phyloP scores from a whole-genome alignment of 2,797 vertebrate species.

The Odontamblyopus lacepedii region DNA sequence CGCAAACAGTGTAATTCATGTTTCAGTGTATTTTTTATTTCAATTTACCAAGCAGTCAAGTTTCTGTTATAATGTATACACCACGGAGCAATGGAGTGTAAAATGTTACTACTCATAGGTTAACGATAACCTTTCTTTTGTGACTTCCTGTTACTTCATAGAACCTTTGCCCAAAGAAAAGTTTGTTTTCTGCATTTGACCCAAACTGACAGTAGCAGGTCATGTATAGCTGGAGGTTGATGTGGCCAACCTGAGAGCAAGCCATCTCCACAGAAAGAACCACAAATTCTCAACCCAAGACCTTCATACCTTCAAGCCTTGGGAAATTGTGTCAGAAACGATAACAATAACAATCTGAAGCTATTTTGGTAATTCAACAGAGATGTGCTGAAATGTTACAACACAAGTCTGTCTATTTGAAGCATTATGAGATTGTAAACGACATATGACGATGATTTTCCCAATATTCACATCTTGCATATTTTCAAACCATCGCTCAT shows the following conservation, averaged over 20 bases:
- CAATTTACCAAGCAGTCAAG: not conserved
- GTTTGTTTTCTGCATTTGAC: not conserved
- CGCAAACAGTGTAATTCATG: conserved; percentile 25
- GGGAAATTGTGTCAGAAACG: not conserved
- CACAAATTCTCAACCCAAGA: too few species aligned
- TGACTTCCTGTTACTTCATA: not conserved
- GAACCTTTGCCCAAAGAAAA: not conserved
- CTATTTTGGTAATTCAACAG: not conserved
- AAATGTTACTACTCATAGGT: not conserved
- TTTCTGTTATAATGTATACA: not conserved
- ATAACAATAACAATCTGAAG: too few species aligned
- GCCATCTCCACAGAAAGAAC: too few species aligned
- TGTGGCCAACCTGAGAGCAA: not conserved
- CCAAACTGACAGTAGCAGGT: not conserved
- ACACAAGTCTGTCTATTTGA: too few species aligned
- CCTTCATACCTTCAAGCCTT: not conserved
- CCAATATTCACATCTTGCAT: too few species aligned
- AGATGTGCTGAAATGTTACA: not conserved
- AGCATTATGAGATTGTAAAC: too few species aligned
- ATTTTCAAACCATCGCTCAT: too few species aligned
- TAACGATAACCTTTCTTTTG: not conserved
- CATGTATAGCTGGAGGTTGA: not conserved
- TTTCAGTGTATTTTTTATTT: conserved; percentile 6
- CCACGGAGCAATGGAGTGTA: not conserved
- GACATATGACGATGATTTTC: too few species aligned